These are phyloP conservation scores for Aphidius colemani DNA, from an alignment of 2,888 invertebrate genomes.

Conservation along the genomic window DNA sequence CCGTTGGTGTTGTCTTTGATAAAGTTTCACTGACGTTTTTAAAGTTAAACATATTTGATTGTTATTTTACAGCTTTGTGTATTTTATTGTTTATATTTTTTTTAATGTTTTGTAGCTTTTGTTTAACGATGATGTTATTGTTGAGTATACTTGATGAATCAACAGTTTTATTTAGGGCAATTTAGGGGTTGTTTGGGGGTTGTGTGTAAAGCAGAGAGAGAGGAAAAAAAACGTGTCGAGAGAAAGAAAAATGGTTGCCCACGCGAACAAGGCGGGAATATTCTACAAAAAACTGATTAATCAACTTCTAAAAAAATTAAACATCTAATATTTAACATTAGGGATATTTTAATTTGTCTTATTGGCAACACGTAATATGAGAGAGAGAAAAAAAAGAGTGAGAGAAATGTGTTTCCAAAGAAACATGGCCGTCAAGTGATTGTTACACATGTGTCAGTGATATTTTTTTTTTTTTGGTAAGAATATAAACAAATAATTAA, in stretches of 20 bases:
- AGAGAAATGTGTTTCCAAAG: conserved; percentile 1
- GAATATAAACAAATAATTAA: conserved; percentile 23
- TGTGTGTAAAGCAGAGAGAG: not conserved
- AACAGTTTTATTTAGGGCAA: no score
- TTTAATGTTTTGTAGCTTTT: conserved; percentile 11
- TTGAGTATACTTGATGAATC: no score
- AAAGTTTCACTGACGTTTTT: conserved; percentile 61
- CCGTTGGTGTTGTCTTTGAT: no score
- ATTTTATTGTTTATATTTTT: conserved; percentile 45
- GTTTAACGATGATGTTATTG: not conserved
- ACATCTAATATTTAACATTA: no score
- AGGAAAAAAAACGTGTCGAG: not conserved
- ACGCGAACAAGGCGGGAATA: no score
- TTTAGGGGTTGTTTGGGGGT: no score
- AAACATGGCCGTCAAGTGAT: conserved; percentile 23
- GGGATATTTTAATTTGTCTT: no score
- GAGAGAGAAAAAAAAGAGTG: not conserved
- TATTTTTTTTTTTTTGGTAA: conserved; percentile 43
- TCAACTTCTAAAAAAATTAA: no score
- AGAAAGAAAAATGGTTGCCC: no score
- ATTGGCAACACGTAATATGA: not conserved
- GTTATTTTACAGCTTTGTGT: conserved; percentile 34
- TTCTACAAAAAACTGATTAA: no score
- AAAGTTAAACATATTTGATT: conserved; percentile 60
- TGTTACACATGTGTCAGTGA: conserved; percentile 54